phyloP scores from a whole-genome alignment of 2,888 invertebrate species.

The Ischnus inquisitorius region DNA sequence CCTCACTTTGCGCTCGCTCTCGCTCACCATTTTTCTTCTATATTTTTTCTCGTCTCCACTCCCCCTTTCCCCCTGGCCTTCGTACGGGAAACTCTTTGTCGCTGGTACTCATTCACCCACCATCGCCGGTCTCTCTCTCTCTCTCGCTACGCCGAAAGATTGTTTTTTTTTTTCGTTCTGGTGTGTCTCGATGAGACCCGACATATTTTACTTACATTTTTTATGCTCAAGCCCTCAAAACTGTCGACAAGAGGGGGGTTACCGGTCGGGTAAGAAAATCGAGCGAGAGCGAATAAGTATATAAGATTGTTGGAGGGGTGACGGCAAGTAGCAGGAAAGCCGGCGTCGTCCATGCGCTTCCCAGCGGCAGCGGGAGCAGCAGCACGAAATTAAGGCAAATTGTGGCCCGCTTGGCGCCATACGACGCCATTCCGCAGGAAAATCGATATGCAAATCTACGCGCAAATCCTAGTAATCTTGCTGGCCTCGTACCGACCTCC shows the following conservation, averaged over 20 bases:
- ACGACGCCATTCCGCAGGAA: slow-evolving; percentile 73
- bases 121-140: background rate
- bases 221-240: background rate
- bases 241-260: background rate
- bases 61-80: slow-evolving; percentile 6
- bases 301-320: slow-evolving; percentile 7
- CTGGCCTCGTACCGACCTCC: slow-evolving; percentile 62
- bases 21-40: slow-evolving; percentile 27
- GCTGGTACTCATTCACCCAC: slow-evolving; percentile 12
- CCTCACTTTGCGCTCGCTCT: slow-evolving; percentile 39
- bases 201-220: slow-evolving; percentile 7
- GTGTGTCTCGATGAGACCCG: background rate
- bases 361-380: background rate
- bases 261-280: slow-evolving; percentile 12
- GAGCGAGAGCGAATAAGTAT: background rate
- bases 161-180: background rate
- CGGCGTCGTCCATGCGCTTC: slow-evolving; percentile 54
- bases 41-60: background rate
- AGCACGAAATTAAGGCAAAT: slow-evolving; percentile 82
- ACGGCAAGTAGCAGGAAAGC: slow-evolving; percentile 42
- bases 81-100: slow-evolving; percentile 19
- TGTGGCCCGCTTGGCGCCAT: slow-evolving; percentile 78
- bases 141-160: background rate
- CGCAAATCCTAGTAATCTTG: slow-evolving; percentile 84
- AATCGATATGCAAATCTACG: slow-evolving; percentile 85